Base-by-base conservation (phyloP, 92 coral and sea anemone genomes). In the Montipora capitata region DNA sequence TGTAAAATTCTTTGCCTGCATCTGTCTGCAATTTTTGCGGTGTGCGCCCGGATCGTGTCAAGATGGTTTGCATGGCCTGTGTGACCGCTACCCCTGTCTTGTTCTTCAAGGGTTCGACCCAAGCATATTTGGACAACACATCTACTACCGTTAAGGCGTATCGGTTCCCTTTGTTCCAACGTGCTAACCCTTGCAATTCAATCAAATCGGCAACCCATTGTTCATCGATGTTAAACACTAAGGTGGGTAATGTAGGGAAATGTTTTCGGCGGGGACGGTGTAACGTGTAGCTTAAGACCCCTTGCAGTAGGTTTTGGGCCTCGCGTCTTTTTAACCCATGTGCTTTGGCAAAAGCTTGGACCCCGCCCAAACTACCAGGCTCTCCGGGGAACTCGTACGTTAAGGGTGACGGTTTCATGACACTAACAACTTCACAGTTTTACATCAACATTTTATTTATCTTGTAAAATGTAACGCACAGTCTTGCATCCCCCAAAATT, bases 1-100 rank as follows among this genome's bases (percentile, higher is more conserved):
- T 92, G 35, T 83, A 76, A 68, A 85, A 92, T 80, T 89, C 93
- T 27, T 69, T 88, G 0, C 93, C 93, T 10, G 67, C 52, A 77
- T 89, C 95, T 1, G 93, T 84, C 38, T 85, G 93, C 11, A 92
- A 13, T 2, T 40, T 40, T 0, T 82, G 84, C 1, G 49, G 79
- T 0, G 86, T 80, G 0, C 85, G 88, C 15, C 48, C 17, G 3
- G 58, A 40, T 11, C 58, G 42, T 3, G 40, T n/a, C 13, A 56
- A 27, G 5, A 76, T 58, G 4, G 15, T 11, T 38, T 54, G 5
- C 5, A 76, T 87, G 3, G 78, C 94, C 4, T 45, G 77, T 15
- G 51, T 63, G 35, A 87, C 61, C 0, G 68, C 13, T 2, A 49
- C 3, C 0, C 75, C 94, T 7, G 80, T 81, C 58, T 91, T 91